These are phyloP conservation scores for Nemurella pictetii DNA, from an alignment of 2,888 invertebrate species.

Conservation along the genomic window DNA sequence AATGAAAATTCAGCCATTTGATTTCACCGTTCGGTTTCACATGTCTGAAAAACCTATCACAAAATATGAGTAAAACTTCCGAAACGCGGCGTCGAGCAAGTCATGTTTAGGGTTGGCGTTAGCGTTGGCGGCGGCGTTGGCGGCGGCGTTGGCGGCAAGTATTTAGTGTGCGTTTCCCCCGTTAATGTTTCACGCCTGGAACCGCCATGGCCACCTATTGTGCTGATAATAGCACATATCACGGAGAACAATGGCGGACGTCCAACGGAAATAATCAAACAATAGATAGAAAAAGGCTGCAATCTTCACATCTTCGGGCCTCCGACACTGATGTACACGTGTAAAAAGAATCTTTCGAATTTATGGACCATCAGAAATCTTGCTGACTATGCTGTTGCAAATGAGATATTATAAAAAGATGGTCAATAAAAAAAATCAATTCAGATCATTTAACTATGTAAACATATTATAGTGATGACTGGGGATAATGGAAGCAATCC, in stretches of 20 bases:
- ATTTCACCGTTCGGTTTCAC: slow-evolving; percentile 5
- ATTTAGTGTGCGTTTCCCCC: slow-evolving; percentile 17
- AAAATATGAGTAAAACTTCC: slow-evolving; percentile 21
- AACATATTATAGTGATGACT: slow-evolving; percentile 31
- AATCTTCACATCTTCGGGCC: slow-evolving; percentile 12
- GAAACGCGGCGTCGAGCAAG: slow-evolving; percentile 13
- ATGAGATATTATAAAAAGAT: slow-evolving; percentile 33
- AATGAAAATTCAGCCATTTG: slow-evolving; percentile 24
- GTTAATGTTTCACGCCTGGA: slow-evolving; percentile 9
- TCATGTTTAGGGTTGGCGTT: slow-evolving; percentile 9
- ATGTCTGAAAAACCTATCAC: slow-evolving; percentile 24
- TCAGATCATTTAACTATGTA: slow-evolving; percentile 34
- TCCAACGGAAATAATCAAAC: slow-evolving; percentile 34
- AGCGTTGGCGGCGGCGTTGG: neutral
- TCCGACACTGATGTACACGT: neutral
- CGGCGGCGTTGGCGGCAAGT: too few species aligned
- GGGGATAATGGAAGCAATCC: neutral
- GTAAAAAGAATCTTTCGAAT: slow-evolving; percentile 30
- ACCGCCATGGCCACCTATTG: slow-evolving; percentile 28
- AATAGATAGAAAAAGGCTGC: slow-evolving; percentile 30
- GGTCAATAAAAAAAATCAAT: slow-evolving; percentile 27
- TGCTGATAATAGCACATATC: slow-evolving; percentile 29
- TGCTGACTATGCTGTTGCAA: slow-evolving; percentile 27
- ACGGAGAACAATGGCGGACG: slow-evolving; percentile 26
- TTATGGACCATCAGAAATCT: slow-evolving; percentile 32